Percentiles rank a stretch among this genome's conserved stretches.
These are phyloP conservation scores for Bradypodion pumilum DNA, from an alignment of 2,797 vertebrate species.

Conservation along the genomic window DNA sequence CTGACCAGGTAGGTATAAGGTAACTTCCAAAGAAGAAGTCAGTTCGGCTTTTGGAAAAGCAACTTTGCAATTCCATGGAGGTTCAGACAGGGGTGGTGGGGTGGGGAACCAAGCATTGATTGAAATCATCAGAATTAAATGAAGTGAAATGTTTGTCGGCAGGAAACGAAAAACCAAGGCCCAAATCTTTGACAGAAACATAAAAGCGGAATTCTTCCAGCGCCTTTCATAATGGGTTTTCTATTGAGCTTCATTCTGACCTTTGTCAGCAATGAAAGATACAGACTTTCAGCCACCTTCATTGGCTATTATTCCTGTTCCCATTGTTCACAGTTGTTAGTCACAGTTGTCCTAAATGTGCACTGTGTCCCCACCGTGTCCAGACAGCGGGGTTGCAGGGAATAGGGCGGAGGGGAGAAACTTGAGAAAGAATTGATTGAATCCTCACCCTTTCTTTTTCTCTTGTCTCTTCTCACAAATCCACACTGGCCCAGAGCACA, in stretches of 20 bases:
- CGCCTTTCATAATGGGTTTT: slow-evolving; percentile 69
- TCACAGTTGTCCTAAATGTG: slow-evolving; percentile 50
- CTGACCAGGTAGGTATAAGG: neutral
- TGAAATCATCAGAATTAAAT: slow-evolving; percentile 66
- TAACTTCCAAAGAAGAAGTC: neutral
- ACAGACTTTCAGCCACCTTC: slow-evolving; percentile 72
- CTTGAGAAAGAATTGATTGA: slow-evolving; percentile 8
- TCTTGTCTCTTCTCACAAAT: neutral
- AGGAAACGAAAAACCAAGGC: slow-evolving; percentile 73
- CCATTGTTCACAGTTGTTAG: slow-evolving; percentile 65
- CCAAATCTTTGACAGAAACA: slow-evolving; percentile 70
- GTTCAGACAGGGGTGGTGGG: neutral
- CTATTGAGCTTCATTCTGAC: slow-evolving; percentile 69
- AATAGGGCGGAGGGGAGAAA: neutral
- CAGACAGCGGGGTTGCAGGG: slow-evolving; percentile 19
- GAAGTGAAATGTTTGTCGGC: slow-evolving; percentile 71
- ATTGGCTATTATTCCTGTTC: slow-evolving; percentile 61
- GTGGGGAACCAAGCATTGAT: neutral
- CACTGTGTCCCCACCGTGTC: slow-evolving; percentile 37
- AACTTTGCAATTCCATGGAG: neutral
- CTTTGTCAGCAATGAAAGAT: slow-evolving; percentile 70
- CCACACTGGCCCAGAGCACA: neutral
- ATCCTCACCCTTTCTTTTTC: slow-evolving; percentile 40
- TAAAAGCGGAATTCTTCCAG: slow-evolving; percentile 70
- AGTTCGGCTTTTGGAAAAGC: neutral